These are phyloP conservation scores for Triplophysa rosa DNA, from an alignment of 2,113 vertebrate species.

Conservation along the genomic window DNA sequence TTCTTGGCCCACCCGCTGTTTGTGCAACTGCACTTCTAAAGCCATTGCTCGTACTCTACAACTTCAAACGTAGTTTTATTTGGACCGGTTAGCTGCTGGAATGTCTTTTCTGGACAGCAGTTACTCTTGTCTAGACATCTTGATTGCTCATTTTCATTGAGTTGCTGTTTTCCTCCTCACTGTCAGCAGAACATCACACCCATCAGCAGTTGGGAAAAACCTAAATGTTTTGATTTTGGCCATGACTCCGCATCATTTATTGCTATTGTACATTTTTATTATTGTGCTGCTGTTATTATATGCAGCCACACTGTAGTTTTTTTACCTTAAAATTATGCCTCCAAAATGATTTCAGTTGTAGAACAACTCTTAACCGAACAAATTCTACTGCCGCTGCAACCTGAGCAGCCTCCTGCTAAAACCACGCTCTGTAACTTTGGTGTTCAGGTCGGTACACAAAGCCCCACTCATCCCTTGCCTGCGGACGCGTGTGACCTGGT, in stretches of 20 bases:
- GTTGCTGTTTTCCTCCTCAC: neutral
- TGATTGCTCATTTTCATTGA: constrained; percentile 13
- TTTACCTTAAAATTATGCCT: no score
- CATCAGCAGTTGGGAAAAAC: neutral
- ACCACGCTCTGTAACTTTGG: no score
- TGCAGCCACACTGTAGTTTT: no score
- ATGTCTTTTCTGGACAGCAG: constrained; percentile 2
- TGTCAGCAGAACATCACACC: neutral
- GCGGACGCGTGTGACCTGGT: no score
- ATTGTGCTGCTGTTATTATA: no score
- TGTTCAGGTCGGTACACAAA: no score
- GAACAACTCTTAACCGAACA: no score
- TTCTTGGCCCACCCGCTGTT: constrained; percentile 44
- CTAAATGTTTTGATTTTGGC: neutral
- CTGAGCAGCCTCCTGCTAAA: no score
- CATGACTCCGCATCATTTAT: neutral
- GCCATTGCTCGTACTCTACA: neutral
- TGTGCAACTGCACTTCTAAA: constrained; percentile 13
- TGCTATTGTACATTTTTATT: no score
- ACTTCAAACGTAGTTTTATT: constrained; percentile 35
- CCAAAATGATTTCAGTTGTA: no score
- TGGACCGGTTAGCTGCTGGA: constrained; percentile 1
- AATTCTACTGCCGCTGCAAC: no score
- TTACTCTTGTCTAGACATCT: constrained; percentile 35
- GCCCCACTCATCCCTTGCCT: no score